Evolutionary conservation across 2,888 invertebrate genomes (phyloP).

Genomic region (Thymelicus acteon): DNA sequence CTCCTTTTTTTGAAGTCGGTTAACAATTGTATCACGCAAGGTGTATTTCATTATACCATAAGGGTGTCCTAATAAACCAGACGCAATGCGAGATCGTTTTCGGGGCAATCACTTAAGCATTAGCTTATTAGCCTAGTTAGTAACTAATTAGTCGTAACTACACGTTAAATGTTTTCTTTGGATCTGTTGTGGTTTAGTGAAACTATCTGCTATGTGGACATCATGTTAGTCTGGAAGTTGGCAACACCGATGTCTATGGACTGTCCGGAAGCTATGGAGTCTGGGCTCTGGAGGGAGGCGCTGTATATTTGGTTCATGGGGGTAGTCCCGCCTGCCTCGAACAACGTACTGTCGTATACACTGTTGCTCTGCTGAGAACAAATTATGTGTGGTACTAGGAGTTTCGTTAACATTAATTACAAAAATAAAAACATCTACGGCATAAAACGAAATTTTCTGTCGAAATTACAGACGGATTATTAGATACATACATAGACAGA

Average conservation of each 20-base stretch:
- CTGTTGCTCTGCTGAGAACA: constrained; percentile 86
- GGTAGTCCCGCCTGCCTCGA: constrained; percentile 87
- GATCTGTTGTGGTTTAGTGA: constrained; percentile 49
- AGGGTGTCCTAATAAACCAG: neutral
- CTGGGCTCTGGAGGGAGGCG: constrained; percentile 89
- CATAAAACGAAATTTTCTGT: too few relatives aligned
- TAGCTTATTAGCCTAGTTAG: constrained; percentile 23
- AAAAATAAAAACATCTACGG: too few relatives aligned
- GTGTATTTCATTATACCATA: neutral
- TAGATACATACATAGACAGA: too few relatives aligned
- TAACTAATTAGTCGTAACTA: constrained; percentile 40
- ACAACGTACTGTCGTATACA: constrained; percentile 89
- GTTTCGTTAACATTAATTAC: neutral
- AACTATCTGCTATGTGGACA: constrained; percentile 69
- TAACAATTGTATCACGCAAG: too few relatives aligned
- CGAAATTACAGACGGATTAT: too few relatives aligned
- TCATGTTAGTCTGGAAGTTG: constrained; percentile 60
- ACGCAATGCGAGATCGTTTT: constrained; percentile 30
- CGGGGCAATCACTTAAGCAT: constrained; percentile 36
- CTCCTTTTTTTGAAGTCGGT: too few relatives aligned
- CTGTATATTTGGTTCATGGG: constrained; percentile 88
- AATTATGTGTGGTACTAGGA: neutral
- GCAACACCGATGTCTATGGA: constrained; percentile 71
- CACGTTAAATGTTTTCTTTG: constrained; percentile 54
- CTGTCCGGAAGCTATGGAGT: constrained; percentile 86